Base-by-base conservation (phyloP, 2,888 invertebrate genomes). In the Polydrusus pterygomalis region DNA sequence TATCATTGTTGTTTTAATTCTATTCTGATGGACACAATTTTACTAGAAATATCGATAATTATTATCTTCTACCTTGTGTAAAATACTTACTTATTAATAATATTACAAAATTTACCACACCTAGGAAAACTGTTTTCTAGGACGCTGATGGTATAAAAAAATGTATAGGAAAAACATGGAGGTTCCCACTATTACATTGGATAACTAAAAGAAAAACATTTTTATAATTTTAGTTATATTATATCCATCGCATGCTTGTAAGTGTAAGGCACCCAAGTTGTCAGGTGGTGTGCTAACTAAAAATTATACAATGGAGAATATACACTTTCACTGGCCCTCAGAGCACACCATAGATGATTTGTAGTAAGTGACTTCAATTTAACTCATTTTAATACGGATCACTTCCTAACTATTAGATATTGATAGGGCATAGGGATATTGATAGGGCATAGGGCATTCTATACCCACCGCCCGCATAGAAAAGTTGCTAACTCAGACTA, bases 311-410 rank as follows among this genome's bases (percentile, higher is more conserved):
- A 72, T 78, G 38, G 56, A 70, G 15, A 64, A 73, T 65, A 10
- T 78, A 6, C 79, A 80, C 58, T 79, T 79, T 45, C 79, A 79
- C 54, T 80, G 79, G 79, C 75, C 70, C 0, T 69, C 78, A 34
- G 79, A 80, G 49, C 79, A 79, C 51, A 73, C 71, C 6, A 74
- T 77, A 13, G 67, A 81, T 67, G 75, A 67, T 2, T 58, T 58
- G 64, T 51, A 51, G 80, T 80, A 63, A 69, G 70, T 49, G 20
- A 43, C 25, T 25, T 25, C 25, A 25, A 25, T 25, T 1, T 25
- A 3, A 25, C 25, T 5, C 25, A 3, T 25, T 34, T 34, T 34
- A 34, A 6, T 34, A 34, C 34, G 8, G 34, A 34, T 9, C 34
- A 1, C 34, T 34, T 10, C 8, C 6, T 34, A 6, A 34, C 5